Conservation (phyloP, 2,797 vertebrate species). For the Chiloscyllium punctatum region DNA sequence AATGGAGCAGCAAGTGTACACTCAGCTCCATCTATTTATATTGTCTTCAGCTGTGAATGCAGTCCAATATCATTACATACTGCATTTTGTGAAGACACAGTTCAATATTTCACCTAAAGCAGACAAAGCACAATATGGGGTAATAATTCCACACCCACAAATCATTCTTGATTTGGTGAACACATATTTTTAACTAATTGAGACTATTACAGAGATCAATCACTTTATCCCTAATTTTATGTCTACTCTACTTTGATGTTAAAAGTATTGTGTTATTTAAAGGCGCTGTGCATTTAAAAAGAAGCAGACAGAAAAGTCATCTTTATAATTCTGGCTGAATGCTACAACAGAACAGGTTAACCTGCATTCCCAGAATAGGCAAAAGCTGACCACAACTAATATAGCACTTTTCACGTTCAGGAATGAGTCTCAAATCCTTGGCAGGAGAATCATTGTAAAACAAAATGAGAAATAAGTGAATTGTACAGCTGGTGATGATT, state of each 20-base stretch:
- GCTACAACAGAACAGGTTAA: background rate
- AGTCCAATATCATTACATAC: background rate
- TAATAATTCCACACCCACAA: background rate
- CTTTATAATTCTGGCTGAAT: background rate
- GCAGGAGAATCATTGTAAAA: background rate
- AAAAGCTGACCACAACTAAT: background rate
- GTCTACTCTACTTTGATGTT: too few species aligned
- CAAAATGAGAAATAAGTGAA: background rate
- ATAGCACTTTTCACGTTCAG: background rate
- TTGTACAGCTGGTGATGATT: background rate
- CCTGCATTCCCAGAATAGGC: background rate
- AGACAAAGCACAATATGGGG: too few species aligned
- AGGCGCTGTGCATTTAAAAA: background rate
- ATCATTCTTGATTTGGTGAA: background rate
- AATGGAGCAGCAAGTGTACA: background rate
- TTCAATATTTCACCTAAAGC: background rate
- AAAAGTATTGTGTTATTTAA: background rate
- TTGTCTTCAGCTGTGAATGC: background rate
- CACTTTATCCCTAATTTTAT: background rate
- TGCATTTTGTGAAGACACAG: background rate
- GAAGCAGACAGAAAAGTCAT: background rate
- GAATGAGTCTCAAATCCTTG: background rate
- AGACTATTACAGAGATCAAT: background rate
- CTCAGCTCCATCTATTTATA: background rate
- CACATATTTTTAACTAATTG: background rate